These are phyloP conservation scores for Nemapogon koenigi DNA, from an alignment of 2,888 invertebrate genomes.

Conservation along the genomic window DNA sequence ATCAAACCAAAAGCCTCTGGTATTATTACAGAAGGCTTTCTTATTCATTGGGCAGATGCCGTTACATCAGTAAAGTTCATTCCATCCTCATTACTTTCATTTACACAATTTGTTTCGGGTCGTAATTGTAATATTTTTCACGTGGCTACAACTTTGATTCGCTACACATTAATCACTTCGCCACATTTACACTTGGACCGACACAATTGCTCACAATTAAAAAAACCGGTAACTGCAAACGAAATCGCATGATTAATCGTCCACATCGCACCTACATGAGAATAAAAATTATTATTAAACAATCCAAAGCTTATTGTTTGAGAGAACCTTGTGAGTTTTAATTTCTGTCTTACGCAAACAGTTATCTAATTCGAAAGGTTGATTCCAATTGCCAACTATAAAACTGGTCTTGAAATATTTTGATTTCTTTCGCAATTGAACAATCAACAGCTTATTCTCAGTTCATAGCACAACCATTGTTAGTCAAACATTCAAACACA, in stretches of 20 bases:
- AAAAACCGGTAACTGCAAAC: constrained; percentile 32
- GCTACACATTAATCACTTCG: constrained; percentile 52
- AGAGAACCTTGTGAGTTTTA: constrained; percentile 22
- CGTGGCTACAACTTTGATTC: constrained; percentile 36
- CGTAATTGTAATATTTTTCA: constrained; percentile 6
- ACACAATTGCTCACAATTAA: constrained; percentile 42
- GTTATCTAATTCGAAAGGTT: constrained; percentile 7
- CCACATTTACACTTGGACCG: constrained; percentile 42
- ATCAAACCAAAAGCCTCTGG: too few species aligned
- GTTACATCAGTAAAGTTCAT: too few species aligned
- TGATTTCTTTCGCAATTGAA: constrained; percentile 3
- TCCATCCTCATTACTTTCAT: constrained; percentile 1
- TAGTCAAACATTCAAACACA: not conserved
- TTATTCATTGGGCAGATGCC: too few species aligned
- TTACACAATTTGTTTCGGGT: constrained; percentile 4
- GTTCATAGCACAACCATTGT: not conserved
- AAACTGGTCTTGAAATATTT: constrained; percentile 2
- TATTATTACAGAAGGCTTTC: too few species aligned
- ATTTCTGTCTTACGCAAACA: constrained; percentile 16
- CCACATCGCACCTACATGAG: constrained; percentile 23
- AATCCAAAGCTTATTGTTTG: constrained; percentile 22
- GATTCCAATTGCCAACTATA: not conserved
- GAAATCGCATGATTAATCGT: constrained; percentile 49
- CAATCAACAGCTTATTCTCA: constrained; percentile 8
- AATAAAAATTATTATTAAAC: constrained; percentile 41